Percentiles rank a stretch among this genome's conserved stretches.
Evolutionary conservation across 30 jellyfish, hydroid and myxozoan genomes (phyloP).

Genomic region (Aurelia sp.): DNA sequence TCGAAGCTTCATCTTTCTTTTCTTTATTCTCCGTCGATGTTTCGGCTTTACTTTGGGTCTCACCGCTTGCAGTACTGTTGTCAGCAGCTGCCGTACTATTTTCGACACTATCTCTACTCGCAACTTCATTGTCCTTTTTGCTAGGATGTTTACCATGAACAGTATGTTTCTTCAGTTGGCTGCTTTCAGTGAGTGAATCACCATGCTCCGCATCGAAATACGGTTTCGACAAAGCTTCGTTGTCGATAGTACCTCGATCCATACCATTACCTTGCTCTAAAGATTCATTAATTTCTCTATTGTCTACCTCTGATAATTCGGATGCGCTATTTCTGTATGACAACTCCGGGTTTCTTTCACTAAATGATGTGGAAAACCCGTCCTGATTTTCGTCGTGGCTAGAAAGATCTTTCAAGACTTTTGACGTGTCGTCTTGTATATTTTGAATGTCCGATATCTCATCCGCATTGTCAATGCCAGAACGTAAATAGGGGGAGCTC

Average conservation of each 20-base stretch:
- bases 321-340: not conserved
- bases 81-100: not conserved
- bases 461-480: conserved; percentile 4
- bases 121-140: not conserved
- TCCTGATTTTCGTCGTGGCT: conserved; percentile 20
- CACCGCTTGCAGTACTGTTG: not conserved
- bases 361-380: conserved; percentile 27
- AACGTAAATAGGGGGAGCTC: conserved; percentile 18
- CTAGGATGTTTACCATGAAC: conserved; percentile 7
- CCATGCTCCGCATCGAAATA: conserved; percentile 46
- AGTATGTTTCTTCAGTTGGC: conserved; percentile 10
- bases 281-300: conserved; percentile 5
- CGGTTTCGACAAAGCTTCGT: conserved; percentile 24
- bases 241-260: conserved; percentile 43
- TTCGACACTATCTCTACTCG: conserved; percentile 30
- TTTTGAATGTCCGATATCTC: conserved; percentile 12
- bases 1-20: not conserved
- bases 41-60: not conserved
- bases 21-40: not conserved
- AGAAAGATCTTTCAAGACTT: conserved; percentile 24
- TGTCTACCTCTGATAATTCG: not conserved
- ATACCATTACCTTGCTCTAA: conserved; percentile 22
- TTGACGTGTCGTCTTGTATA: conserved; percentile 55
- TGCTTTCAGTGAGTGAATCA: not conserved
- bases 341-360: conserved; percentile 33